A percentile compares a stretch with the other conserved stretches of the same genome.
Evolutionary conservation across 2,797 vertebrate genomes (phyloP).

Genomic region (Dermochelys coriacea): DNA sequence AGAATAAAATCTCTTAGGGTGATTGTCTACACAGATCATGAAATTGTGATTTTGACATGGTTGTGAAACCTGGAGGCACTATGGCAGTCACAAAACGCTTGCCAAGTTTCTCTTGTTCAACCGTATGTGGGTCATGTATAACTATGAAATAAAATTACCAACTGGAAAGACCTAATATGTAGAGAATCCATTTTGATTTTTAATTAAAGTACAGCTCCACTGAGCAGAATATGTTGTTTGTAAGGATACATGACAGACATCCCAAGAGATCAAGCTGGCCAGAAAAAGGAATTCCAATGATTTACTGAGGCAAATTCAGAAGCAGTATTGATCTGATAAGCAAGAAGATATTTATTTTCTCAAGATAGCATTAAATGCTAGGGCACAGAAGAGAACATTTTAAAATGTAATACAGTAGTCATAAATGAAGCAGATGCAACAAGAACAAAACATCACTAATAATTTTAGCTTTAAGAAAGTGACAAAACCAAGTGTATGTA

Average conservation of each 20-base stretch:
- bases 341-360: not conserved
- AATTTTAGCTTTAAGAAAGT: not conserved
- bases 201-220: not conserved
- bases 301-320: slow-evolving; percentile 32
- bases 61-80: slow-evolving; percentile 46
- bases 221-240: slow-evolving; percentile 49
- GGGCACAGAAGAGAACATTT: not conserved
- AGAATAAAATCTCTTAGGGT: slow-evolving; percentile 56
- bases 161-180: slow-evolving; percentile 31
- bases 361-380: not conserved
- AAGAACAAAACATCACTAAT: not conserved
- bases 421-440: not conserved
- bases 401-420: not conserved
- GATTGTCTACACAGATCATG: slow-evolving; percentile 33
- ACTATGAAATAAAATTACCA: slow-evolving; percentile 35
- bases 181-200: not conserved
- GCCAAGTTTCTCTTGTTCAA: slow-evolving; percentile 54
- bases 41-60: slow-evolving; percentile 40
- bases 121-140: not conserved
- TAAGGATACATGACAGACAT: slow-evolving; percentile 41
- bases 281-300: slow-evolving; percentile 45
- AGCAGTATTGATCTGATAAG: slow-evolving; percentile 3
- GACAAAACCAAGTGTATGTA: not conserved
- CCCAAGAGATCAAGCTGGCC: slow-evolving; percentile 61
- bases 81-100: slow-evolving; percentile 53